These are phyloP conservation scores for Melanotaenia parkinsoni DNA, from an alignment of 2,797 vertebrate genomes.

Conservation along the genomic window DNA sequence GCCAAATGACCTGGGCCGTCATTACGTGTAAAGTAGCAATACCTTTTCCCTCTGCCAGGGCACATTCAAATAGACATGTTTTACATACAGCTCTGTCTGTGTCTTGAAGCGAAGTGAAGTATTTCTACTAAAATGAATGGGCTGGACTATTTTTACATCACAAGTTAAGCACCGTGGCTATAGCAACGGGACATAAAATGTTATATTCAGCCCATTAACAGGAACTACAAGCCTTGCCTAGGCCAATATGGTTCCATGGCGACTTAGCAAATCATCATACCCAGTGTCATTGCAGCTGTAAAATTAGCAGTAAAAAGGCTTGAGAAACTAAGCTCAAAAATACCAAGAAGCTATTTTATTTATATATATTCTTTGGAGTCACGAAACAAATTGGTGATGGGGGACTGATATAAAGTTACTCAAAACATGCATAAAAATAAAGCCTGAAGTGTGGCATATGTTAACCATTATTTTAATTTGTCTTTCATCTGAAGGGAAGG, in stretches of 20 bases:
- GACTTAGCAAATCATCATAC: conserved; percentile 75
- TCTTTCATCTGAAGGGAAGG: not conserved
- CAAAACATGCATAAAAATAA: not conserved
- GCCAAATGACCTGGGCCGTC: conserved; percentile 93
- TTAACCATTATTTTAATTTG: not conserved
- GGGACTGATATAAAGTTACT: conserved; percentile 25
- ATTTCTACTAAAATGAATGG: conserved; percentile 82
- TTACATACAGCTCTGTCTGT: conserved; percentile 74
- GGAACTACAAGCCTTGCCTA: conserved; percentile 73
- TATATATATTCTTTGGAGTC: conserved; percentile 17
- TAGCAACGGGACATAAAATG: conserved; percentile 82
- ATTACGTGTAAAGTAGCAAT: conserved; percentile 88
- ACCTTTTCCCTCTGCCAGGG: conserved; percentile 72
- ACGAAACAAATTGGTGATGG: conserved; percentile 26
- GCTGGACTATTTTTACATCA: conserved; percentile 80
- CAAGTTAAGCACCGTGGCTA: conserved; percentile 80
- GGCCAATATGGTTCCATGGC: conserved; percentile 76
- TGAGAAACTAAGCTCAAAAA: conserved; percentile 56
- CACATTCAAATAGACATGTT: conserved; percentile 76
- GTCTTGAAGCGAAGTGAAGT: conserved; percentile 76
- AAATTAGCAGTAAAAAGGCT: conserved; percentile 74
- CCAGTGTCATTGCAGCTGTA: conserved; percentile 69
- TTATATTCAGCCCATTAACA: conserved; percentile 79
- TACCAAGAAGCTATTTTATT: conserved; percentile 49
- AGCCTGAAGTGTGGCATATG: not conserved